These are phyloP conservation scores for Acrocephalus arundinaceus DNA, from an alignment of 2,113 vertebrate genomes.

Conservation along the genomic window DNA sequence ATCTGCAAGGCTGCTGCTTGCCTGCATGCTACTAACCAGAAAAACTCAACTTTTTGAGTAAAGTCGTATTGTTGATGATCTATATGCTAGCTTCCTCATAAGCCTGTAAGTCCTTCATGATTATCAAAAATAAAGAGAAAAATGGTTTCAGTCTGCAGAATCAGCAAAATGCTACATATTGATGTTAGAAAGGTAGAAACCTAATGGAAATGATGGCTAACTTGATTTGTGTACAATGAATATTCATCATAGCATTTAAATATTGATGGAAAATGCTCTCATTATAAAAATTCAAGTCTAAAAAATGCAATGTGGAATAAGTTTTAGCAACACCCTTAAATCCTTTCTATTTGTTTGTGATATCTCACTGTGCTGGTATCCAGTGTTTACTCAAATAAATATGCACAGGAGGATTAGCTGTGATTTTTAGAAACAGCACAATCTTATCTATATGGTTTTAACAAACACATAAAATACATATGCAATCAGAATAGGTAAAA, in stretches of 20 bases:
- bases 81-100: neutral
- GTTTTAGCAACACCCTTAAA: neutral
- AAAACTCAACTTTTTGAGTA: neutral
- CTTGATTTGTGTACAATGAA: neutral
- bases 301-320: neutral
- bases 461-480: neutral
- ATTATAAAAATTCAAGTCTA: neutral
- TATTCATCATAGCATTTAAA: neutral
- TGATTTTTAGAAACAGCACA: neutral
- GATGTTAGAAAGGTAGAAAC: neutral
- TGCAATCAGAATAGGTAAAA: neutral
- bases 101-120: neutral
- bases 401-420: neutral
- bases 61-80: neutral
- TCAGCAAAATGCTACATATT: neutral
- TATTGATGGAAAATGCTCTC: neutral
- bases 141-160: neutral
- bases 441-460: neutral
- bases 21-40: neutral
- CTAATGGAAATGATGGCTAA: accelerated
- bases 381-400: neutral
- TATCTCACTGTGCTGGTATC: neutral
- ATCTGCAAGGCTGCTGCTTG: neutral
- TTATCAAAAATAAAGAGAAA: neutral
- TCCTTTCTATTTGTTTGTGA: neutral